phyloP scores from a whole-genome alignment of 2,888 invertebrate genomes.

The Globia sparganii region DNA sequence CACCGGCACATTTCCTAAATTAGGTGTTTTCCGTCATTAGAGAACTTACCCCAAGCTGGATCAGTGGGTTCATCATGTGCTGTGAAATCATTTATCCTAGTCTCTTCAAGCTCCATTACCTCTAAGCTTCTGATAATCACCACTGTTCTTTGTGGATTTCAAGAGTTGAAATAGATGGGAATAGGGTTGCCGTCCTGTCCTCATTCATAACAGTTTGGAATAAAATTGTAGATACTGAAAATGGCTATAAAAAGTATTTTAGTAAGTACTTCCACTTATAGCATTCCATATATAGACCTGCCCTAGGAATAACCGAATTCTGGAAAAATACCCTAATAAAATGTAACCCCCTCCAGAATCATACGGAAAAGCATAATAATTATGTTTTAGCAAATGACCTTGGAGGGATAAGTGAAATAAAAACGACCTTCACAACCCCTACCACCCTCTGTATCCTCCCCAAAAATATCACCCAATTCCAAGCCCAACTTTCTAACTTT shows the following conservation, averaged over 20 bases:
- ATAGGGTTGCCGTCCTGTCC: not conserved
- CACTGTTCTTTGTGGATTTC: not conserved
- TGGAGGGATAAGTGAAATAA: not conserved
- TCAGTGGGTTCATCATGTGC: not conserved
- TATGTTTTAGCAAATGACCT: conserved; percentile 23
- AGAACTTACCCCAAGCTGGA: not conserved
- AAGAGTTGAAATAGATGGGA: not conserved
- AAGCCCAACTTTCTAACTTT: conserved; percentile 28
- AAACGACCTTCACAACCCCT: not conserved
- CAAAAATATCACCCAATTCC: conserved; percentile 8
- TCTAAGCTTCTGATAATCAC: not conserved
- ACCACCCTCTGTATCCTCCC: not conserved
- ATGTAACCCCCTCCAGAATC: not conserved
- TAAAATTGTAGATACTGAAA: not conserved
- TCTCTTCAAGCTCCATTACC: too few relatives aligned
- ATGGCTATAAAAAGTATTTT: not conserved
- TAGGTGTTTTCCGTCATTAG: not conserved
- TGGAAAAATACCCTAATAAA: not conserved
- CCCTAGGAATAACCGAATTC: not conserved
- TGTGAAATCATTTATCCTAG: not conserved
- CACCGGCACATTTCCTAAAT: not conserved
- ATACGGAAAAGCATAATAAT: not conserved
- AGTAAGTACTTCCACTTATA: not conserved
- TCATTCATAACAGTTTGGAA: not conserved
- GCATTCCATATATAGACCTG: too few relatives aligned